phyloP scores from a whole-genome alignment of 2,113 vertebrate genomes.

The Limanda limanda region DNA sequence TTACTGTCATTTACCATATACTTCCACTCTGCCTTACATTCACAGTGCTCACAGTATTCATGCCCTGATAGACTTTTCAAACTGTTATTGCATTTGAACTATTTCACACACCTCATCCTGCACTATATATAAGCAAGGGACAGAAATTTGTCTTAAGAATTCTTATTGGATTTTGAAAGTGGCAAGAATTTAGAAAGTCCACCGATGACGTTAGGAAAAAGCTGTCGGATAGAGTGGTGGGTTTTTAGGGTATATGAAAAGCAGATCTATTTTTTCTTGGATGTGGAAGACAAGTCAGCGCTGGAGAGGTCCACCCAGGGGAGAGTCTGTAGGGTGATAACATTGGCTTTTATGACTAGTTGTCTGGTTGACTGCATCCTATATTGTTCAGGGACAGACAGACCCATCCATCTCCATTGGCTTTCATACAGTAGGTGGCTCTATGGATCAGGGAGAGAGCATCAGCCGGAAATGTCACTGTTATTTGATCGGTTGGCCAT shows the following conservation, averaged over 20 bases:
- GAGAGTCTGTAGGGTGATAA: slow-evolving; percentile 70
- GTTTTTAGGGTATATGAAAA: slow-evolving; percentile 27
- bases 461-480: slow-evolving; percentile 59
- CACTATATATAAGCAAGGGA: neutral
- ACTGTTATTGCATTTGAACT: too few relatives aligned
- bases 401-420: slow-evolving; percentile 76
- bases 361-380: slow-evolving; percentile 74
- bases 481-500: slow-evolving; percentile 54
- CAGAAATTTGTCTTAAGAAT: too few relatives aligned
- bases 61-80: too few relatives aligned
- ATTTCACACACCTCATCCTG: neutral
- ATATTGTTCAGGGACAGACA: slow-evolving; percentile 72
- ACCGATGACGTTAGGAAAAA: neutral
- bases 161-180: slow-evolving; percentile 16
- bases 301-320: slow-evolving; percentile 52
- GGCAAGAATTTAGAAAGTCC: slow-evolving; percentile 43
- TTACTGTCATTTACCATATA: too few relatives aligned
- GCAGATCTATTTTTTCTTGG: slow-evolving; percentile 26
- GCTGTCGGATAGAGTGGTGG: neutral
- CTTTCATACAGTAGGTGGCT: slow-evolving; percentile 57
- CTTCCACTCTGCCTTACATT: too few relatives aligned
- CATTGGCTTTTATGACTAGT: slow-evolving; percentile 77
- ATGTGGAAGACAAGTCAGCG: slow-evolving; percentile 39
- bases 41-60: too few relatives aligned
- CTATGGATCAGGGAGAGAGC: slow-evolving; percentile 60